Evolutionary conservation across 2,888 invertebrate genomes (phyloP), one percentile per base, ranked within the genome.

Genomic region (Amiota minor): DNA sequence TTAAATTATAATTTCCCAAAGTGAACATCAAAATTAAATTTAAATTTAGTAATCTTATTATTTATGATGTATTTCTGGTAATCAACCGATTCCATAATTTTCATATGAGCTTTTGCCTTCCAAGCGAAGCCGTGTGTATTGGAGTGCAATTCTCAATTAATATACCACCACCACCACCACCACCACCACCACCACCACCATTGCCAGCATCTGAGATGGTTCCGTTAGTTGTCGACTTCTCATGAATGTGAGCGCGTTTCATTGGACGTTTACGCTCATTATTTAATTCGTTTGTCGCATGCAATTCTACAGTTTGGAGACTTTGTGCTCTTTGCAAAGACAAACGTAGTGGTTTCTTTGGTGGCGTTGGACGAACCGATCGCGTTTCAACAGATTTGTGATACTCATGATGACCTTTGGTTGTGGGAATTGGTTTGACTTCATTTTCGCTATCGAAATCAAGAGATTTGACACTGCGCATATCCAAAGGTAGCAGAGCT

Each of bases 281-380:
- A 35, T 35, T 35, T 14, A 78, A 77, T 46, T 87, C 87, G n/a
- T 77, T 72, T 76, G 80, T 83, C 1, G 86, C 82, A 76, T 82
- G 81, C 55, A 89, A 76, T 74, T 90, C 89, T 9, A 95, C 92
- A 0, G 95, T 95, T 85, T 95, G 95, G 68, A 95, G 92, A 88
- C 96, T 96, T 76, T 95, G 93, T 0, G 96, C 95, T 81, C 96
- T 93, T 86, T 96, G 96, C 69, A 97, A 89, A 0, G 96, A 96
- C 56, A 97, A 90, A 11, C 96, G 91, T 68, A 96, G 89, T 0
- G 96, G 97, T 86, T 97, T 97, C 83, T 96, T 94, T 20, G 96
- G 97, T 6, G 96, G 96, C 14, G 94, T 93, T 0, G 96, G 96
- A 72, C 95, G 91, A 2, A 92, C 91, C 12, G 35, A 45, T 76